Evolutionary conservation across 2,113 vertebrate genomes (phyloP), one percentile per base, ranked within the genome.

Genomic region (Phrynosoma platyrhinos): DNA sequence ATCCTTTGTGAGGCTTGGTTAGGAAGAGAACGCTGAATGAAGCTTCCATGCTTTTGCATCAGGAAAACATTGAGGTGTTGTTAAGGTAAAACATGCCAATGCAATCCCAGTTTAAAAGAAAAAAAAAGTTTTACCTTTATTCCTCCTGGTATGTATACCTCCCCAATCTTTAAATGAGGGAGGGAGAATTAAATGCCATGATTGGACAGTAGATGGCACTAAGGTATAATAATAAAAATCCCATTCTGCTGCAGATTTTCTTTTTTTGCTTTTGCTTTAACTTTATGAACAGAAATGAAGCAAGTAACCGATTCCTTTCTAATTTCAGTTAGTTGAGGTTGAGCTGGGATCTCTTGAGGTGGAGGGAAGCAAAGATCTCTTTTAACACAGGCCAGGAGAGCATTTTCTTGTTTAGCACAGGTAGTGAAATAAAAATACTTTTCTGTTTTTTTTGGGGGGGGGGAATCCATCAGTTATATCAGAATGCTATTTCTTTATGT

Each of bases 181-280:
- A 47, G 13, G 47, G 47, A 47, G 47, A 47, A 64, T n/a, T 87
- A 36, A 21, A 55, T 94, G 83, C 80, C 42, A 77, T 30, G 9
- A 79, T 4, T 0, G 40, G 53, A 12, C 96, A 95, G 94, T 93
- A 97, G 97, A 95, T 97, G 97, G 96, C 95, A 88, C 93, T 95
- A 92, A 85, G 89, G 93, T 88, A 96, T 96, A 94, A 85, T 83
- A 42, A 96, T 95, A 77, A 90, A 27, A 71, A 2, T 66, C 64
- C 64, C 12, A 5, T 77, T 0, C 52, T 21, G 2, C 1, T 25
- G 32, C 2, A 12, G 3, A 1, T 32, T 88, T 87, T 9, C 6
- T 9, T 9, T 36, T 62, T 53, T 55, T 58, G 10, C 7, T 18
- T 58, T 58, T 53, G 25, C 8, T 83, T 89, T 87, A 91, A 89